Conservation (phyloP, 2,113 vertebrate species). For the Ovibos moschatus region DNA sequence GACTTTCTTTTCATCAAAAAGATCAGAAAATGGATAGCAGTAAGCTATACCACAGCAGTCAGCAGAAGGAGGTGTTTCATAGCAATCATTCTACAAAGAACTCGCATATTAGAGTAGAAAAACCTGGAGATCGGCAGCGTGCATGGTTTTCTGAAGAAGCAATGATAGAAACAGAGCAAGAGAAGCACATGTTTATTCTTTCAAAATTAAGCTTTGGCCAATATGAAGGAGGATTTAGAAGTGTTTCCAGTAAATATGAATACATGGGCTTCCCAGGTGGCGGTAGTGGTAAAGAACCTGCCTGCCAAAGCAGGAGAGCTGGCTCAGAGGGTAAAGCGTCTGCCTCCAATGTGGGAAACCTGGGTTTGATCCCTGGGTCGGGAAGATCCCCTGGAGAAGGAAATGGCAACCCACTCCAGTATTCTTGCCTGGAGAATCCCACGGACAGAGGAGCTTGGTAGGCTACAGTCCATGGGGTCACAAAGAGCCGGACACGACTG, state of each 20-base stretch:
- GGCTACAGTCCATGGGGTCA: too few relatives aligned
- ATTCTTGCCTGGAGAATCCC: too few relatives aligned
- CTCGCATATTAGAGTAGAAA: background rate
- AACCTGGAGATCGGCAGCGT: background rate
- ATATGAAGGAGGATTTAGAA: background rate
- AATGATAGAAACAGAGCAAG: background rate
- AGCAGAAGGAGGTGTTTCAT: constrained; percentile 4
- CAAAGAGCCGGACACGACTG: too few relatives aligned
- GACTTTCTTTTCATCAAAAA: constrained; percentile 27
- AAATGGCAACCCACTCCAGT: too few relatives aligned
- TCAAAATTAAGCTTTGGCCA: background rate
- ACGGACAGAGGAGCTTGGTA: too few relatives aligned
- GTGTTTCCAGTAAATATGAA: background rate
- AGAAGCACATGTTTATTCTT: background rate
- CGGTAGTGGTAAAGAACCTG: background rate
- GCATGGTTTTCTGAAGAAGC: background rate
- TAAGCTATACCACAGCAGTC: background rate
- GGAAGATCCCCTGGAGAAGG: too few relatives aligned
- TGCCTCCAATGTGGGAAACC: too few relatives aligned
- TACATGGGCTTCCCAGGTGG: background rate
- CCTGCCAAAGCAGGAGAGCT: background rate
- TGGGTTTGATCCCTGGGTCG: too few relatives aligned
- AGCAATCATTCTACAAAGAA: background rate
- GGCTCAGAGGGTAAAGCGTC: too few relatives aligned
- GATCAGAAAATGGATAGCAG: background rate